Evolutionary conservation across 2,113 vertebrate genomes (phyloP).

Genomic region (Erythrolamprus reginae): DNA sequence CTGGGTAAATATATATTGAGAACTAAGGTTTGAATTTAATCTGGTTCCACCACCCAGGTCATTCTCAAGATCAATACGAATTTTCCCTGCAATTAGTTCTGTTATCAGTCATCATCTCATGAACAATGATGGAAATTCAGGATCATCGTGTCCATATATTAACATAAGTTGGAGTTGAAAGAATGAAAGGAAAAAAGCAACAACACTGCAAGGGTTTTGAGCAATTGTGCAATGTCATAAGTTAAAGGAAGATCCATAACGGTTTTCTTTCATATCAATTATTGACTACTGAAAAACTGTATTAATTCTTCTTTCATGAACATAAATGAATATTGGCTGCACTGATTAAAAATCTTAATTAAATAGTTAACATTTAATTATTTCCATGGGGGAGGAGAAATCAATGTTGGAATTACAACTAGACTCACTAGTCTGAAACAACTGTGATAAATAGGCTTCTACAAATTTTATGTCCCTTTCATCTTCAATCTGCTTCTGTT

Average conservation of each 20-base stretch:
- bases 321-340: neutral
- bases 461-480: neutral
- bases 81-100: neutral
- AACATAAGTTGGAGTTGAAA: neutral
- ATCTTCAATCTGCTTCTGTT: neutral
- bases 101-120: neutral
- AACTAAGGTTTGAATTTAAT: neutral
- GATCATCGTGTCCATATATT: neutral
- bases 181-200: neutral
- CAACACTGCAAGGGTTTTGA: neutral
- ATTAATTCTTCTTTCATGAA: neutral
- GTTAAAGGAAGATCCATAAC: neutral
- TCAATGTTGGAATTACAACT: neutral
- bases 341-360: slow-evolving; percentile 3
- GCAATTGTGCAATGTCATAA: neutral
- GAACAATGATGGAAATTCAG: neutral
- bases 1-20: neutral
- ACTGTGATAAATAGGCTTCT: neutral
- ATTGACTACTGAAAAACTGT: neutral
- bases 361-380: slow-evolving; percentile 2
- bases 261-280: slow-evolving; percentile 11
- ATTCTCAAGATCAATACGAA: neutral
- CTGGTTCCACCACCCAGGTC: neutral
- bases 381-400: neutral
- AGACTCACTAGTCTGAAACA: neutral